Evolutionary conservation across 2,797 vertebrate species (phyloP), one percentile per base, ranked within the genome.

Genomic region (Lacerta bilineata): DNA sequence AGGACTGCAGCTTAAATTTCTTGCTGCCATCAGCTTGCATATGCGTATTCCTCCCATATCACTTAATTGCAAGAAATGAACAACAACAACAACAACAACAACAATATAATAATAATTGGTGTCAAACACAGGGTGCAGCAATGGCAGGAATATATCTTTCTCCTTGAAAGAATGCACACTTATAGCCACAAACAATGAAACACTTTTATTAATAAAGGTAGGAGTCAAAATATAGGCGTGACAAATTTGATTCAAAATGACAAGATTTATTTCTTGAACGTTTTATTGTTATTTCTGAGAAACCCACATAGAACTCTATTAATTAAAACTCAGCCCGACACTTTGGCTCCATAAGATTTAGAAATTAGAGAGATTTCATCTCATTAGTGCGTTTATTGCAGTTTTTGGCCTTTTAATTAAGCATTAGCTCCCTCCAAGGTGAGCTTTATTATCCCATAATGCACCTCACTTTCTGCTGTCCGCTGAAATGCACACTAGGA

Each of bases 281-380:
- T 91, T 95, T 96, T 95, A 94, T 91, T 94, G 87, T 94, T 96
- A 91, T 94, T 97, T 96, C 93, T 96, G 86, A 96, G 92, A 96
- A 95, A 94, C 83, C 50, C 81, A 94, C 94, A 77, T 90, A 93
- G 61, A 92, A 95, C 92, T 96, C 91, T 94, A 94, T 96, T 95
- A 97, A 96, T 96, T 96, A 97, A 96, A 96, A 95, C 87, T 95
- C 89, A 94, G 43, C 83, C 76, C 4, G 90, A 93, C 80, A 92
- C 72, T 83, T 94, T 85, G 80, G 80, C 71, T 94, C 84, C 85
- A 29, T 93, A 93, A 93, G 93, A 94, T 92, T 95, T 94, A 96
- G 94, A 89, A 94, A 94, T 96, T 90, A 93, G 75, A 85, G 77
- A 90, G 90, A 93, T 95, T 95, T 95, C 91, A 91, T 94, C 89